Base-by-base conservation (phyloP, 2,797 vertebrate species). In the Poliocrania exsul region DNA sequence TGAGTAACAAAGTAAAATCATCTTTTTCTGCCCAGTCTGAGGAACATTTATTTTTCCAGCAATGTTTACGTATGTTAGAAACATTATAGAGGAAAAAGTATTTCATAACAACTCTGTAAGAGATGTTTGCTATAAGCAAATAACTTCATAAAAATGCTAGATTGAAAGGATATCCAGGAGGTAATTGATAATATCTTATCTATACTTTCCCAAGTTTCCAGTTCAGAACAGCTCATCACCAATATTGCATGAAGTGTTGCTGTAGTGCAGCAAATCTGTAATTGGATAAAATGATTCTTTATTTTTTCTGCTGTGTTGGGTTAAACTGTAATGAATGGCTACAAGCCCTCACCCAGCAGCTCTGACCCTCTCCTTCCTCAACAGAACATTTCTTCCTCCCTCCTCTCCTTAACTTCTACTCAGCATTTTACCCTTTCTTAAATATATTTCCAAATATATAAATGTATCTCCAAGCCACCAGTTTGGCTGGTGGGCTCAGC, bases 101-200 rank as follows among this genome's bases (percentile, higher is more conserved):
- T 86, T 91, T 88, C 40, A 40, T 71, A 77, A 87, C 5, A 47
- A 53, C 61, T 71, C 65, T 13, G 37, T 72, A 75, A 74, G 65
- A 79, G n/a, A 88, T 83, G 69, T 88, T 92, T 94, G 75, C 81
- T 83, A 20, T 69, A 90, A 73, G 61, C 31, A 93, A 95, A 93
- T 31, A 96, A 24, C 26, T 75, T 79, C 81, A 92, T 88, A 86
- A 92, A 93, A 86, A 81, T 13, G 17, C 70, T 84, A 88, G 74
- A 47, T n/a, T 2, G 6, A 73, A 90, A 96, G 47, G 25, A 79
- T 16, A 13, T 40, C 40, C 13, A 11, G 17, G 24, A 90, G 47
- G 61, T 33, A 66, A 83, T 46, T 62, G 73, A 93, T 90, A 86
- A 31, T 38, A 92, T 81, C 88, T 94, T 79, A 35, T 62, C 58